Base-by-base conservation (phyloP, 2,113 vertebrate species). In the Crotophaga sulcirostris region DNA sequence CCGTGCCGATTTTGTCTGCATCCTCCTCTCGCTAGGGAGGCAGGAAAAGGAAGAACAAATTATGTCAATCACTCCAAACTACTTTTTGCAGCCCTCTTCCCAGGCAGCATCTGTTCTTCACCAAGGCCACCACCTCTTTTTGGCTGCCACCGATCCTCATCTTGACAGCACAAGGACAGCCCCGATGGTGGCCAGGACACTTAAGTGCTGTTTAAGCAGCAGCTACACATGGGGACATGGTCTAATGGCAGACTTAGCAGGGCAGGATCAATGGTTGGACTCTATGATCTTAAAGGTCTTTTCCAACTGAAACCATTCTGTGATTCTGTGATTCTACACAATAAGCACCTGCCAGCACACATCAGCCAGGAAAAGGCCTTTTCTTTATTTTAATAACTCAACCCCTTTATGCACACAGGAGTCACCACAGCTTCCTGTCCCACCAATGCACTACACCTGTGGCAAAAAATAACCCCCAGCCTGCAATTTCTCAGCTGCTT, bases 21-120 rank as follows among this genome's bases (percentile, higher is more conserved):
- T 99, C 99, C 6, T 99, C 99, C 0, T 98, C 98, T 97, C 97
- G 98, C 99, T 99, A 78, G 66, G 95, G 93, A 10, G 75, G 89
- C 6, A 7, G 26, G 60, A 13, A n/a, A 44, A 52, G 13, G 38
- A 63, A 78, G 16, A 78, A n/a, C 24, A 34, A 21, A 21, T 12
- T 0, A 3, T 34, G 72, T 47, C 29, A 6, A 2, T 20, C 16
- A 3, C 11, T 23, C 34, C 1, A 2, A 3, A 26, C 28, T 0
- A 1, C 60, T 11, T 69, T 31, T 13, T 11, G 56, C 47, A 33
- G 40, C 60, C 34, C 34, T 25, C 1, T 9, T 26, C 42, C 45
- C 26, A 3, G 3, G 2, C 36, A 16, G 23, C 60, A 5, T 8
- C 36, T 16, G 38, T 2, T 26, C 38, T 10, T 17, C 63, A 11